A percentile compares a stretch with the other conserved stretches of the same genome.
Evolutionary conservation across 2,888 invertebrate genomes (phyloP).

Genomic region (Cremastinae sp.): DNA sequence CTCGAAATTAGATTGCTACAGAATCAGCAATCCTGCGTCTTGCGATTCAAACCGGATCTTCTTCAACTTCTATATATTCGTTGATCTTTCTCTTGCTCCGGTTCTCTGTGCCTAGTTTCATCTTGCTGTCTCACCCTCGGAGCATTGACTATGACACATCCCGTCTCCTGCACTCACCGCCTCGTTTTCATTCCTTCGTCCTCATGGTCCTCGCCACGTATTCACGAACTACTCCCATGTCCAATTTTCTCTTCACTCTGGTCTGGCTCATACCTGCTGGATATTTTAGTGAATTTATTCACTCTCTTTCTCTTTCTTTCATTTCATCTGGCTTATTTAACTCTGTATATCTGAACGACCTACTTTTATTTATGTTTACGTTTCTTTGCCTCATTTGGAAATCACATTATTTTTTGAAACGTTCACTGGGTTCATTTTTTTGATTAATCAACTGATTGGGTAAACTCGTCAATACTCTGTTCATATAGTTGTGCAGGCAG

Average conservation of each 20-base stretch:
- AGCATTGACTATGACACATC: constrained; percentile 21
- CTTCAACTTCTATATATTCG: background rate
- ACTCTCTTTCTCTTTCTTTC: background rate
- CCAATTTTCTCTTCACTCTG: constrained; percentile 51
- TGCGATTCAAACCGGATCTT: constrained; percentile 48
- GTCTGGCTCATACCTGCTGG: constrained; percentile 8
- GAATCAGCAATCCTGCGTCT: constrained; percentile 66
- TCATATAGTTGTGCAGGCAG: too few relatives aligned
- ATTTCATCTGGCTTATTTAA: background rate
- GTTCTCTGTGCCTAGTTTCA: background rate
- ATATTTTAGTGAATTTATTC: constrained; percentile 28
- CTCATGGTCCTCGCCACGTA: constrained; percentile 25
- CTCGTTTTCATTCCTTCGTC: constrained; percentile 30
- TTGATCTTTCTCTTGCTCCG: too few relatives aligned
- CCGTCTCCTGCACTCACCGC: constrained; percentile 23
- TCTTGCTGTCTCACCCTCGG: constrained; percentile 26
- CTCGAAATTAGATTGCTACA: constrained; percentile 70
- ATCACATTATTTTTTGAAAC: too few relatives aligned
- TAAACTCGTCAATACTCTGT: too few relatives aligned
- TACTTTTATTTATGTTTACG: too few relatives aligned
- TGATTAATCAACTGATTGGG: too few relatives aligned
- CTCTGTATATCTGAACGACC: too few relatives aligned
- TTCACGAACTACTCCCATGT: constrained; percentile 45
- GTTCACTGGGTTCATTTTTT: too few relatives aligned
- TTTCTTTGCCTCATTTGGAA: too few relatives aligned